Conservation (phyloP, 2,797 vertebrate species). For the Syngnathus rostellatus region DNA sequence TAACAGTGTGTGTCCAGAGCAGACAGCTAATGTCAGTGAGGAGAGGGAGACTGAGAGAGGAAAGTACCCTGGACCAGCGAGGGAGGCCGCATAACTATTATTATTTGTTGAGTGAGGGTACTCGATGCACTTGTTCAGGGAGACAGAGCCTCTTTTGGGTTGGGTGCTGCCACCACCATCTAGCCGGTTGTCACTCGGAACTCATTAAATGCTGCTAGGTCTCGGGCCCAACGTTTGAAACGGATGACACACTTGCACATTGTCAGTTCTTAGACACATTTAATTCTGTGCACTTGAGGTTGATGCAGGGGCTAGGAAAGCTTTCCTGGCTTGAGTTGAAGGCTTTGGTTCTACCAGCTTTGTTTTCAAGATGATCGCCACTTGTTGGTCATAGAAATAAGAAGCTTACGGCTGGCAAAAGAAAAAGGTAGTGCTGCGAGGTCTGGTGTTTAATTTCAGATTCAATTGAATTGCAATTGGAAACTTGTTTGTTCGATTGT, state of each 20-base stretch:
- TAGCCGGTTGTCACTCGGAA: conserved; percentile 17
- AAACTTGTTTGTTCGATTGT: neutral
- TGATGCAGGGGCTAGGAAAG: neutral
- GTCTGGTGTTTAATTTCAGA: neutral
- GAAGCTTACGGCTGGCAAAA: neutral
- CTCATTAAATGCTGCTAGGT: conserved; percentile 12
- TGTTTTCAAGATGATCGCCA: neutral
- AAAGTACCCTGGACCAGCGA: conserved; percentile 31
- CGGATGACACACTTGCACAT: conserved; percentile 4
- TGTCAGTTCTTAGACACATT: conserved; percentile 3
- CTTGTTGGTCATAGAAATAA: neutral
- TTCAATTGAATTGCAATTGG: neutral
- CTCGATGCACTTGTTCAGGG: conserved; percentile 27
- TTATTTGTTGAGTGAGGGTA: conserved; percentile 50
- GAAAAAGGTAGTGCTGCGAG: neutral
- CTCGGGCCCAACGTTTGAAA: conserved; percentile 8
- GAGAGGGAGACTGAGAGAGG: conserved; percentile 32
- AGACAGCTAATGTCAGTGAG: conserved; percentile 64
- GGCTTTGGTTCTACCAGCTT: neutral
- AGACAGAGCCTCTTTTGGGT: conserved; percentile 15
- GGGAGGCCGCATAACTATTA: conserved; percentile 40
- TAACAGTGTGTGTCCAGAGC: conserved; percentile 61
- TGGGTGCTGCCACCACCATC: conserved; percentile 16
- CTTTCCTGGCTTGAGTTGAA: neutral
- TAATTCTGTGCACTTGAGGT: neutral